phyloP scores from a whole-genome alignment of 2,888 invertebrate genomes.

The Heteropelma amictum region DNA sequence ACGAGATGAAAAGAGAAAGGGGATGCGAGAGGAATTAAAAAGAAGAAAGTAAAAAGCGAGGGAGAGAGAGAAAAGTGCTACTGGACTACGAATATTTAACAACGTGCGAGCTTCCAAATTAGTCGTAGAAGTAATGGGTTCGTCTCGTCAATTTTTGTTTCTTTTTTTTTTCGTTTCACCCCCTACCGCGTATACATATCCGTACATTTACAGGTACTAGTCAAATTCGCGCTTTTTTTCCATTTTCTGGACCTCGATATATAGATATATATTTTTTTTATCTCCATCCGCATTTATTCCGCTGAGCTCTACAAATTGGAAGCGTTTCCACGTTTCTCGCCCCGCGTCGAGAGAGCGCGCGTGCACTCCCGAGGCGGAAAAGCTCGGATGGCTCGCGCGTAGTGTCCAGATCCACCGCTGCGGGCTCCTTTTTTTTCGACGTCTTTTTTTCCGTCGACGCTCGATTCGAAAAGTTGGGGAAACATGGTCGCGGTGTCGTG shows the following conservation, averaged over 20 bases:
- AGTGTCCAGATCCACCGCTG: conserved; percentile 26
- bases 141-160: conserved; percentile 44
- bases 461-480: conserved; percentile 62
- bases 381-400: conserved; percentile 26
- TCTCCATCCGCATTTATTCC: conserved; percentile 51
- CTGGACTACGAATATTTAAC: conserved; percentile 54
- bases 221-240: conserved; percentile 27
- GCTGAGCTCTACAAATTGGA: conserved; percentile 54
- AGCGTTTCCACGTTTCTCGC: conserved; percentile 52
- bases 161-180: neutral
- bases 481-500: conserved; percentile 60
- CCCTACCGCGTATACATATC: neutral
- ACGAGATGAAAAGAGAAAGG: neutral
- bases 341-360: conserved; percentile 34
- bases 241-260: neutral
- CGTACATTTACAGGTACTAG: conserved; percentile 4
- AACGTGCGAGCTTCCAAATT: conserved; percentile 53
- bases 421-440: conserved; percentile 27
- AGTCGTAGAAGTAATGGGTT: conserved; percentile 55
- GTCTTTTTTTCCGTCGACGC: conserved; percentile 46
- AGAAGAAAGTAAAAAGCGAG: neutral
- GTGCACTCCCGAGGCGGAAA: conserved; percentile 33
- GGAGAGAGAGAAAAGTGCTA: conserved; percentile 15
- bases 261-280: conserved; percentile 33
- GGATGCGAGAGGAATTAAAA: neutral